Base-by-base conservation (phyloP, 2,113 vertebrate genomes). In the Serinus canaria region DNA sequence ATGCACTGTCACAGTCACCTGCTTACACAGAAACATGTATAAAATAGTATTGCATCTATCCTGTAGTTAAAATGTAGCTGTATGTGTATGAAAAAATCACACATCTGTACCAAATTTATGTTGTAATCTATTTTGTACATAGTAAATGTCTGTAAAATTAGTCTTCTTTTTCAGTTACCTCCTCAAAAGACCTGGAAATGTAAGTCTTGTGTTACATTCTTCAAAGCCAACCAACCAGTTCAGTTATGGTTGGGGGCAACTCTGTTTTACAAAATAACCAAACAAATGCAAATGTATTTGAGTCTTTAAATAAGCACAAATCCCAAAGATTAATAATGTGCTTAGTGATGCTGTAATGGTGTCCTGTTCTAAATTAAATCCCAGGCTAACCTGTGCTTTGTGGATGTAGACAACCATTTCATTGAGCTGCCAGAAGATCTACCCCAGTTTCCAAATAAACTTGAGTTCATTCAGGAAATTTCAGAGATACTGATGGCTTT, bases 361-460 rank as follows among this genome's bases (percentile, higher is more conserved):
- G 55, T 47, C 64, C 62, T 88, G 24, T 94, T 60, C 37, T 92
- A 7, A 94, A 81, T 97, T 95, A 70, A 96, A 92, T 97, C 91
- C 55, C 91, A 99, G 99, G 99, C 99, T 91, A 99, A 99, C 95
- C 97, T 99, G 92, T 99, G 99, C 97, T 99, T 99, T 95, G 99
- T 99, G 97, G 99, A 99, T 96, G 98, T 99, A 68, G 99, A 99
- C 97, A 99, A 99, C 98, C 99, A 99, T 95, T 99, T 99, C 92
- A 98, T 99, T 13, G 99, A 99, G 90, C 98, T 99, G 91, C 99
- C 99, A 7, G 99, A 99, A 97, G 99, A 99, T 89, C 96, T 99
- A 92, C 99, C 99, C 64, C 99, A 99, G 96, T 99, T 99, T 95
- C 99, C 99, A 92, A 99, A 99, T 97, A 99, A 99, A 94, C 98